Conservation (phyloP, 2,797 vertebrate genomes). For the Acridotheres tristis region DNA sequence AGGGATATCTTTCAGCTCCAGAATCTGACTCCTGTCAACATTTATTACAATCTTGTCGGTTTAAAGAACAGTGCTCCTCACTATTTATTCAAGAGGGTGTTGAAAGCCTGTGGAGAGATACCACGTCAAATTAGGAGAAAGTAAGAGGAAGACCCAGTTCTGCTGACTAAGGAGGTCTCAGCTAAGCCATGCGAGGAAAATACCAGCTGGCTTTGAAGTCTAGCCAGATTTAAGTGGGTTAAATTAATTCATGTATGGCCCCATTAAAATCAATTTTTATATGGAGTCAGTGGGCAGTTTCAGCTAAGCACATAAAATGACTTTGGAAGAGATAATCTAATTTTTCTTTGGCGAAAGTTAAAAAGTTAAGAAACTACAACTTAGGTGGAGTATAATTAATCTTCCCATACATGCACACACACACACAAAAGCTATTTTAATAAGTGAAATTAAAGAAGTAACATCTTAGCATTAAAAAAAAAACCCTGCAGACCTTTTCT, state of each 20-base stretch:
- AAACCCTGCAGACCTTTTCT: neutral
- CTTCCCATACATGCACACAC: neutral
- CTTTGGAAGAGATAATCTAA: neutral
- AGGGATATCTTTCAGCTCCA: neutral
- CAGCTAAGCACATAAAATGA: neutral
- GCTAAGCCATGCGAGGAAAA: neutral
- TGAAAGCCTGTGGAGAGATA: neutral
- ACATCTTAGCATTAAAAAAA: neutral
- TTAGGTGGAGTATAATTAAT: neutral
- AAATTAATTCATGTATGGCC: neutral
- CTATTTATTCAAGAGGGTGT: neutral
- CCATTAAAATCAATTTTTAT: neutral
- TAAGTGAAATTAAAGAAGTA: neutral
- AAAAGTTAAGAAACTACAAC: neutral
- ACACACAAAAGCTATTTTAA: neutral
- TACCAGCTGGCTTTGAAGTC: neutral
- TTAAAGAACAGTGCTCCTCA: neutral
- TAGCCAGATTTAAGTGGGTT: neutral
- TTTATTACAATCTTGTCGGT: neutral
- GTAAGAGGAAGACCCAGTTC: neutral
- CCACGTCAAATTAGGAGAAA: neutral
- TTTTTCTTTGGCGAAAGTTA: neutral
- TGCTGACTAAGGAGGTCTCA: neutral
- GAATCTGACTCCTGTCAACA: neutral
- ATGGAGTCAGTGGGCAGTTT: neutral